A percentile compares a stretch with the other conserved stretches of the same genome.
phyloP scores from a whole-genome alignment of 2,113 vertebrate genomes.

The Cairina moschata region DNA sequence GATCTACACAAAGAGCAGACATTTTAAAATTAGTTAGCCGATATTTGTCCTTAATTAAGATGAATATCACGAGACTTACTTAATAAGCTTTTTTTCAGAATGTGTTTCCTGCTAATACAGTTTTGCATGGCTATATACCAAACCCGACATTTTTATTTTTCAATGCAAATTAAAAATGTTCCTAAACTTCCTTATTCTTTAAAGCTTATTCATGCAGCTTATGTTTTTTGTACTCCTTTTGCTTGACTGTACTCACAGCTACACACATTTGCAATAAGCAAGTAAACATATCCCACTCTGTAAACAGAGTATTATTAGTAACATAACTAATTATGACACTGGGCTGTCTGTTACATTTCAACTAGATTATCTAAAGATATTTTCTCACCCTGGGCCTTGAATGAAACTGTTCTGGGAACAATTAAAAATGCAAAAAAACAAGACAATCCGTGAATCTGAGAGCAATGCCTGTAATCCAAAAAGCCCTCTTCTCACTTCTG shows the following conservation, averaged over 20 bases:
- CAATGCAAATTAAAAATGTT: conserved; percentile 51
- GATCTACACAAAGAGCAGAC: neutral
- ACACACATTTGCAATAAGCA: neutral
- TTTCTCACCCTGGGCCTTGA: neutral
- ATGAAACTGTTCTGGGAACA: neutral
- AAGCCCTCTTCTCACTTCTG: neutral
- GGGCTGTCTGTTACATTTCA: neutral
- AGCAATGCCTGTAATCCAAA: neutral
- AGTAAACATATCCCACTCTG: neutral
- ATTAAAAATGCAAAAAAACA: neutral
- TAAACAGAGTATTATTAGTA: neutral
- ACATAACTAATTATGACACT: neutral
- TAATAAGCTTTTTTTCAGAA: conserved; percentile 19
- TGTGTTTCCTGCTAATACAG: conserved; percentile 42
- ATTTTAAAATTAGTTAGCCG: neutral
- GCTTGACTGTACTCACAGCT: neutral
- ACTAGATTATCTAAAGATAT: neutral
- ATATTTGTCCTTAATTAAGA: conserved; percentile 53
- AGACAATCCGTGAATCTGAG: neutral
- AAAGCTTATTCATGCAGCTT: neutral
- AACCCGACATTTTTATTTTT: conserved; percentile 4
- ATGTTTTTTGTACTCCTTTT: neutral
- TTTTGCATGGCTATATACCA: conserved; percentile 54
- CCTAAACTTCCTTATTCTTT: conserved; percentile 1
- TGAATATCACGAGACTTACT: conserved; percentile 29